These are phyloP conservation scores for Caenorhabditis uteleia DNA, from an alignment of 2,888 invertebrate genomes.

Conservation along the genomic window DNA sequence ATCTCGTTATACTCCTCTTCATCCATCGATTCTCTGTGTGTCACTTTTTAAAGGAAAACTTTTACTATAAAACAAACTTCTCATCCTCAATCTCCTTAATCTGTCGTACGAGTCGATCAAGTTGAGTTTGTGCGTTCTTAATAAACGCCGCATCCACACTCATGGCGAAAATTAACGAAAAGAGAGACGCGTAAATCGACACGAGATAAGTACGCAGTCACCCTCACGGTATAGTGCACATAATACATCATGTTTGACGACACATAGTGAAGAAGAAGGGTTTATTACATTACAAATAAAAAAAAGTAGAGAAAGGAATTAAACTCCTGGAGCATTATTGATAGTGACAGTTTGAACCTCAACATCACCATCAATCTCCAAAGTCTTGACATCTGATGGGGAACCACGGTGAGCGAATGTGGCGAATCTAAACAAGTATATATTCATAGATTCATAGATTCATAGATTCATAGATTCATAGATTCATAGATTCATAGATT, in stretches of 20 bases:
- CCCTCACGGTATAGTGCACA: not conserved
- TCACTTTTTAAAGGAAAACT: not conserved
- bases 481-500: too few species aligned
- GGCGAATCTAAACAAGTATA: slow-evolving; percentile 37
- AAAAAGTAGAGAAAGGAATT: slow-evolving; percentile 6
- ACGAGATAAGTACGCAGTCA: too few species aligned
- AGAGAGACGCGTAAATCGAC: too few species aligned
- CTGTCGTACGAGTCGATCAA: slow-evolving; percentile 78
- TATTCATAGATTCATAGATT: too few species aligned
- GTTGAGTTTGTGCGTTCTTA: slow-evolving; percentile 77
- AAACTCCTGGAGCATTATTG: slow-evolving; percentile 61
- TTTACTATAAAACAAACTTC: slow-evolving; percentile 72
- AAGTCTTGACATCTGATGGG: slow-evolving; percentile 63
- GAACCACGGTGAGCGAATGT: slow-evolving; percentile 65
- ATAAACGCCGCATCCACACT: slow-evolving; percentile 71
- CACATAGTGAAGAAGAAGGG: slow-evolving; percentile 2
- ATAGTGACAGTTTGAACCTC: slow-evolving; percentile 67
- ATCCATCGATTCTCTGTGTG: slow-evolving; percentile 76
- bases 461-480: too few species aligned
- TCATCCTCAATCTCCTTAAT: slow-evolving; percentile 78
- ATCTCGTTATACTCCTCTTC: slow-evolving; percentile 78
- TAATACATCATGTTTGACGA: not conserved
- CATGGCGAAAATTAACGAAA: too few species aligned
- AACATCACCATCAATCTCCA: slow-evolving; percentile 58
- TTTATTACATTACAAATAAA: not conserved